Conservation (phyloP, 2,888 invertebrate species). For the Amblyjoppa fuscipennis region DNA sequence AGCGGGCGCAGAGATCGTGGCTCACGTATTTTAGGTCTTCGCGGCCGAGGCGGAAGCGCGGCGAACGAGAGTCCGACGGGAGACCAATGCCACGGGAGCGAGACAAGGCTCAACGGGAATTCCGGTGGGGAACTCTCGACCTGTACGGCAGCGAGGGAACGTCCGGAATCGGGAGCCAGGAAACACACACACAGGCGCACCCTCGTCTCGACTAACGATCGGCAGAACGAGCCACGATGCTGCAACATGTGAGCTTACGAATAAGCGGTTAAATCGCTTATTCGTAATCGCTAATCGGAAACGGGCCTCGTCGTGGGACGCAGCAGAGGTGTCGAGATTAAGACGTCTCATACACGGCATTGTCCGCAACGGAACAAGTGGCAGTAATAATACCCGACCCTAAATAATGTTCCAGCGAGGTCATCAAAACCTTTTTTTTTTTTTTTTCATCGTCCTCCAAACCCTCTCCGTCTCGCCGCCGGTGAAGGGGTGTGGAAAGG, state of each 20-base stretch:
- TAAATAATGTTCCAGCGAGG: slow-evolving; percentile 15
- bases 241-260: too few relatives aligned
- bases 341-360: slow-evolving; percentile 51
- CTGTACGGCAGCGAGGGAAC: background rate
- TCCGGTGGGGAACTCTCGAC: slow-evolving; percentile 26
- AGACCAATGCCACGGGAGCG: background rate
- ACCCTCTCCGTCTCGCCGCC: background rate
- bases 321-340: slow-evolving; percentile 55
- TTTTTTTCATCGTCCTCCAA: background rate
- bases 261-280: too few relatives aligned
- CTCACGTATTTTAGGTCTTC: slow-evolving; percentile 72
- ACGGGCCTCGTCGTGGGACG: background rate
- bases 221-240: background rate
- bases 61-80: slow-evolving; percentile 27
- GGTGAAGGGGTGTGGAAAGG: background rate
- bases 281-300: background rate
- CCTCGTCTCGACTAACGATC: slow-evolving; percentile 31
- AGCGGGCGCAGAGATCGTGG: slow-evolving; percentile 17
- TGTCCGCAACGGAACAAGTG: slow-evolving; percentile 51
- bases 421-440: slow-evolving; percentile 29
- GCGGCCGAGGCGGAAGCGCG: slow-evolving; percentile 13
- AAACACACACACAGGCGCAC: slow-evolving; percentile 7
- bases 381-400: slow-evolving; percentile 9
- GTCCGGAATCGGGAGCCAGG: slow-evolving; percentile 8
- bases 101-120: background rate